Conservation (phyloP, 2,113 vertebrate genomes). For the Hipposideros armiger region DNA sequence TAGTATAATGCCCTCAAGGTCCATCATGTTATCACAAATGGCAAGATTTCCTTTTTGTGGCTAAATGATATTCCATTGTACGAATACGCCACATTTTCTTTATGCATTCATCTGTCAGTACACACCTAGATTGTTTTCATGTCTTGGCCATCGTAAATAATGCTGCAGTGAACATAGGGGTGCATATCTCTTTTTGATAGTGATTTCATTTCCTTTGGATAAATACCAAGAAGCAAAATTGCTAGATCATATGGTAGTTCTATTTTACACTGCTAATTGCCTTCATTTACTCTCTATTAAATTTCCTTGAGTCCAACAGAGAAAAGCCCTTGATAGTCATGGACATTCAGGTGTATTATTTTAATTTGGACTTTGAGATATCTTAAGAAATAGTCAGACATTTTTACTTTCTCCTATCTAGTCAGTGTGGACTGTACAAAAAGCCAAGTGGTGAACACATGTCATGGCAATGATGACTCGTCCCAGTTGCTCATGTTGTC, state of each 20-base stretch:
- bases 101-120: neutral
- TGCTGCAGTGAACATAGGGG: neutral
- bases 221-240: neutral
- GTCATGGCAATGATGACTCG: accelerated
- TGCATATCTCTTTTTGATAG: neutral
- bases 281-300: neutral
- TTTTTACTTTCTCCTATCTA: neutral
- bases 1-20: neutral
- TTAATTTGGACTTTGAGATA: neutral
- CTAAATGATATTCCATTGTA: neutral
- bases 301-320: neutral
- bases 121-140: neutral
- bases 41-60: neutral
- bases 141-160: neutral
- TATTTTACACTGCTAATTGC: neutral
- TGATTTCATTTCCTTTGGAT: neutral
- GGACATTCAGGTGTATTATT: neutral
- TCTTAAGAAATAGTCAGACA: neutral
- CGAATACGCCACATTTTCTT: neutral
- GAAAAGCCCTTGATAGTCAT: neutral
- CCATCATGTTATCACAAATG: neutral
- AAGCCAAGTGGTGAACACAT: neutral
- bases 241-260: neutral
- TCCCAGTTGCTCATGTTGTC: neutral
- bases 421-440: neutral